Base-by-base conservation (phyloP, 2,888 invertebrate species). In the Malachius bipustulatus region DNA sequence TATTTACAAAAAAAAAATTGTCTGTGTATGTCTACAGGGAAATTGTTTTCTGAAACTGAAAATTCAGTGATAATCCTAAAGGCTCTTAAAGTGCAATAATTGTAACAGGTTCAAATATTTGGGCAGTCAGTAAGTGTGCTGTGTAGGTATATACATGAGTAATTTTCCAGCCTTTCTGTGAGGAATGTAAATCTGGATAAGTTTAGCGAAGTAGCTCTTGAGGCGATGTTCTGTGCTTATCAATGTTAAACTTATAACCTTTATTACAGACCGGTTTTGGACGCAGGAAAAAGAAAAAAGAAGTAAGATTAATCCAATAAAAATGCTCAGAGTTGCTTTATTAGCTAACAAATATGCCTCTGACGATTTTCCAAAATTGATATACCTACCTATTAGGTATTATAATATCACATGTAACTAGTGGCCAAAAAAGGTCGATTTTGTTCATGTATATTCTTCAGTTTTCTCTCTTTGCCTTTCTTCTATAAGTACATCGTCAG, bases 281-380 rank as follows among this genome's bases (percentile, higher is more conserved):
- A 82, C 84, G 87, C 80, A 83, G 84, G 85, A 88, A 85, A 85
- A 87, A 85, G 82, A 87, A 87, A 84, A 88, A 88, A 87, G 87
- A 88, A 85, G 88, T 88, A 88, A 88, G 88, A 82, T 71, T 74
- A 73, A 69, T 69, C 57, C 55, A 58, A 52, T 57, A 54, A 55
- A 56, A 55, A 51, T 53, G 54, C 53, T 57, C 54, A 56, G 49
- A 19, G 24, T 19, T 19, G 24, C 24, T 19, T 19, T 19, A 52
- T 56, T 60, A 57, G 58, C 54, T 53, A 46, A 42, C 45, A 47
- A 45, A 40, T 49, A 53, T 60, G 60, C 59, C 47, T 52, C 59
- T 60, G 60, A 60, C 59, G 59, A 59, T 59, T 49, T 40, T 42
- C 39, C 33, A 15, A 33, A 42, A 38, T 41, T 40, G 32, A 28